Conservation (phyloP, 2,888 invertebrate species). For the Keiferia lycopersicella region DNA sequence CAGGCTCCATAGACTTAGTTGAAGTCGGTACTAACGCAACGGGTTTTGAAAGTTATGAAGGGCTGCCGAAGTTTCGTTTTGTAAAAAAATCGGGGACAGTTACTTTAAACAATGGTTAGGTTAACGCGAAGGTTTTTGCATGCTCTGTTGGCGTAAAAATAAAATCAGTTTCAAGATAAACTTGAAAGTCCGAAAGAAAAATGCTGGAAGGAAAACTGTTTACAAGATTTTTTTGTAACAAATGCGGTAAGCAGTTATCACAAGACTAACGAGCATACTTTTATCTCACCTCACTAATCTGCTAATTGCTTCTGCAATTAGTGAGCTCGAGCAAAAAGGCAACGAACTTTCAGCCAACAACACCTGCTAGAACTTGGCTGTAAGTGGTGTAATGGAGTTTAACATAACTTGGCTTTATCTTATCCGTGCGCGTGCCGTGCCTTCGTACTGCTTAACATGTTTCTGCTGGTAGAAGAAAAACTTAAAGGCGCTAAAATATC, state of each 20-base stretch:
- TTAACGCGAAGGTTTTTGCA: neutral
- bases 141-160: neutral
- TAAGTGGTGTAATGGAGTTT: neutral
- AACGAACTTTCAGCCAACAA: conserved; percentile 3
- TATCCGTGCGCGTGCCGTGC: conserved; percentile 9
- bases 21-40: too few relatives aligned
- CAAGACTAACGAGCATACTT: neutral
- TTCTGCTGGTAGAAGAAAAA: too few relatives aligned
- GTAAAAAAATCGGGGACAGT: neutral
- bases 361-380: conserved; percentile 2
- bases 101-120: neutral
- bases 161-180: neutral
- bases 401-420: conserved; percentile 9
- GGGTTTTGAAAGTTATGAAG: neutral
- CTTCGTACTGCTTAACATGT: neutral
- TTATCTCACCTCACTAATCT: conserved; percentile 12
- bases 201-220: neutral
- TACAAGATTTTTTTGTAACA: neutral
- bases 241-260: neutral
- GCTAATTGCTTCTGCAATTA: conserved; percentile 17
- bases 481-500: too few relatives aligned
- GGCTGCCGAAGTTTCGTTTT: neutral
- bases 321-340: neutral
- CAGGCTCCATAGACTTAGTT: too few relatives aligned
- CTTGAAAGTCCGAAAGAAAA: too few relatives aligned